Evolutionary conservation across 2,113 vertebrate species (phyloP).

Genomic region (Cygnus atratus): DNA sequence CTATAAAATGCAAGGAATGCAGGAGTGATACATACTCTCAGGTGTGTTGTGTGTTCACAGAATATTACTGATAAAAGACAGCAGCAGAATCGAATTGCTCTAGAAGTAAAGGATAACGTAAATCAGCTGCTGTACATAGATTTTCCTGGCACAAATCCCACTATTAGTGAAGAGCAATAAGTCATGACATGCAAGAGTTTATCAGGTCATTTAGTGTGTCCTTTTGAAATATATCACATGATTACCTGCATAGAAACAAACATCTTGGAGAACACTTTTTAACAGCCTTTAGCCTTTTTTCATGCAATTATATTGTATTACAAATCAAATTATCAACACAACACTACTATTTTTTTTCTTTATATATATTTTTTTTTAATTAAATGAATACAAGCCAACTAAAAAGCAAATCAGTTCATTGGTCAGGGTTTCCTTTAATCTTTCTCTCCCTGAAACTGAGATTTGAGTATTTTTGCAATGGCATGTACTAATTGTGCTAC

Average conservation of each 20-base stretch:
- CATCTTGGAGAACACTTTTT: not conserved
- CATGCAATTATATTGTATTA: not conserved
- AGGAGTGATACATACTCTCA: not conserved
- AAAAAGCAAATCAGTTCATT: not conserved
- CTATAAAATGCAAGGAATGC: not conserved
- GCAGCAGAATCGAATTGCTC: not conserved
- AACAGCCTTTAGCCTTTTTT: not conserved
- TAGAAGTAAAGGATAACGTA: not conserved
- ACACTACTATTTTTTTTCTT: not conserved
- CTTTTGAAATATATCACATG: not conserved
- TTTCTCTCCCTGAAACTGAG: not conserved
- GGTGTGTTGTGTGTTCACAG: not conserved
- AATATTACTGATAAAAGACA: not conserved
- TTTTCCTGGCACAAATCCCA: not conserved
- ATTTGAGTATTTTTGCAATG: not conserved
- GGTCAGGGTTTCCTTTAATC: not conserved
- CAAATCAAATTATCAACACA: not conserved
- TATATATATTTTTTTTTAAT: not conserved
- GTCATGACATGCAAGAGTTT: not conserved
- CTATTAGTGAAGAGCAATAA: not conserved
- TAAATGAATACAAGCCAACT: not conserved
- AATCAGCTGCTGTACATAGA: not conserved
- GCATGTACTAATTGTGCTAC: not conserved
- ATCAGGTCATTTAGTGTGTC: not conserved
- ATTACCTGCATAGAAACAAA: not conserved